Conservation (phyloP, 2,113 vertebrate species). For the Nesogale talazaci region DNA sequence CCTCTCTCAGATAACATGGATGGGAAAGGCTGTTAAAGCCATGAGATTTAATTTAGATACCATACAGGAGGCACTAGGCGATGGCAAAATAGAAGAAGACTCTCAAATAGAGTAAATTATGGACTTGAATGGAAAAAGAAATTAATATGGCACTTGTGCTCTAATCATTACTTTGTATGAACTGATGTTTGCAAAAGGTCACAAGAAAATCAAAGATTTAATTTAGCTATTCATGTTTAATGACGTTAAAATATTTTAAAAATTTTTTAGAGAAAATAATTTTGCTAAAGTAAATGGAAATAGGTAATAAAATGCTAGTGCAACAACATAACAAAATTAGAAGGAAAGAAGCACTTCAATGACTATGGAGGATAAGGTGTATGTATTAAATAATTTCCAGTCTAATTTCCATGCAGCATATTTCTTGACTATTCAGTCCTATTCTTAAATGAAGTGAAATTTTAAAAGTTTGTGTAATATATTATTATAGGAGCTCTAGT, state of each 20-base stretch:
- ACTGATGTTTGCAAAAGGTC: slow-evolving; percentile 35
- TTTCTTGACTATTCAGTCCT: slow-evolving; percentile 17
- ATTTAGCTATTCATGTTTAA: slow-evolving; percentile 42
- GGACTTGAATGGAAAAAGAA: slow-evolving; percentile 34
- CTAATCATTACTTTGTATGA: background rate
- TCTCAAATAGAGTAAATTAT: background rate
- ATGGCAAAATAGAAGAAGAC: background rate
- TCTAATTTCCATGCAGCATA: slow-evolving; percentile 7
- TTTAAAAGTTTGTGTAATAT: no score
- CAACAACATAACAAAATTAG: background rate
- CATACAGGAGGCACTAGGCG: background rate
- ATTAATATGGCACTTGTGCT: background rate
- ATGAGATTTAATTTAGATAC: slow-evolving; percentile 69
- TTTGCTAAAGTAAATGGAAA: slow-evolving; percentile 53
- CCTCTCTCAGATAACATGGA: slow-evolving; percentile 44
- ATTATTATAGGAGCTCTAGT: background rate
- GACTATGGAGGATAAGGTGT: background rate
- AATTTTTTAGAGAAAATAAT: background rate
- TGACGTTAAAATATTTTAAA: background rate
- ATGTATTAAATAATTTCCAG: slow-evolving; percentile 17
- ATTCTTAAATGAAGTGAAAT: no score
- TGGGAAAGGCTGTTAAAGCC: slow-evolving; percentile 40
- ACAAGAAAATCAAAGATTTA: background rate
- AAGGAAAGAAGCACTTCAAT: slow-evolving; percentile 28
- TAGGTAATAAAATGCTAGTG: background rate